Percentiles rank a stretch among this genome's conserved stretches.
Evolutionary conservation across 2,113 vertebrate genomes (phyloP).

Genomic region (Alectura lathami): DNA sequence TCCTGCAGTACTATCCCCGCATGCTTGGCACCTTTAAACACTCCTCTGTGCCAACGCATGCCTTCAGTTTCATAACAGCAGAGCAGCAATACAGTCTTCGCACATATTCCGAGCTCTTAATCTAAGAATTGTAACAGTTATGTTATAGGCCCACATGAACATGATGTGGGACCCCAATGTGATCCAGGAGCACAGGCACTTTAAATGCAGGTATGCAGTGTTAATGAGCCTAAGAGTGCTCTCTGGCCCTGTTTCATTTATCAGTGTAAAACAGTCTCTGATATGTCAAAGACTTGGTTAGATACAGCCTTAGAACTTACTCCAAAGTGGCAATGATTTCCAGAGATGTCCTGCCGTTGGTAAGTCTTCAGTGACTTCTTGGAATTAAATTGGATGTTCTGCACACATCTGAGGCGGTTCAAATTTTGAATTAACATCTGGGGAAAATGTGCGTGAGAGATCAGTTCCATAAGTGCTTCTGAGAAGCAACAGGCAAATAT

Average conservation of each 20-base stretch:
- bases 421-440: slow-evolving; percentile 63
- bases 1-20: fast-evolving
- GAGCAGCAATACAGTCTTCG: background rate
- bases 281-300: background rate
- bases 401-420: slow-evolving; percentile 49
- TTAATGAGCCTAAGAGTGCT: background rate
- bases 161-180: background rate
- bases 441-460: slow-evolving; percentile 50
- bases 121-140: background rate
- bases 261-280: background rate
- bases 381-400: slow-evolving; percentile 55
- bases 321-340: slow-evolving; percentile 12
- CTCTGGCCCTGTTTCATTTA: background rate
- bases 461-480: slow-evolving; percentile 64
- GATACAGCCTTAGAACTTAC: slow-evolving; percentile 12
- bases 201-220: background rate
- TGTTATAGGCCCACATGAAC: background rate
- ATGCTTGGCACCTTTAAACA: background rate
- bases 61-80: background rate
- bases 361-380: slow-evolving; percentile 40
- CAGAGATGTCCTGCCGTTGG: background rate
- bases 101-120: background rate
- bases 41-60: background rate
- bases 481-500: slow-evolving; percentile 63
- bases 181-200: background rate